Conservation (phyloP, 2,888 invertebrate species). For the Volucella bombylans region DNA sequence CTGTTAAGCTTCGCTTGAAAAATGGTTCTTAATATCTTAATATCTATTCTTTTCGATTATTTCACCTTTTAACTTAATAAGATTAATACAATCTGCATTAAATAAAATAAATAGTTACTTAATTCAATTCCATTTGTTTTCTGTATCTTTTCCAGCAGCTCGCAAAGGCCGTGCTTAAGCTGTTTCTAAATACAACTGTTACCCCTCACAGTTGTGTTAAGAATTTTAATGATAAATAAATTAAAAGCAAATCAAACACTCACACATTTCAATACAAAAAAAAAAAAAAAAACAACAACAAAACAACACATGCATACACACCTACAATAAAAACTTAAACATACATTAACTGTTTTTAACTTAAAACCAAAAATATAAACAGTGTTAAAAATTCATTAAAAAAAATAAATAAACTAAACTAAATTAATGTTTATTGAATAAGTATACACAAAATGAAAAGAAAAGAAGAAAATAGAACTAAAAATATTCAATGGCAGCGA, state of each 20-base stretch:
- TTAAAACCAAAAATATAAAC: too few relatives aligned
- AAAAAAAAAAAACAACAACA: conserved; percentile 63
- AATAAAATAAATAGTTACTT: too few relatives aligned
- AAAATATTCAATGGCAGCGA: conserved; percentile 69
- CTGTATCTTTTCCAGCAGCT: conserved; percentile 77
- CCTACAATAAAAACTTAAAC: conserved; percentile 65
- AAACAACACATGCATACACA: conserved; percentile 67
- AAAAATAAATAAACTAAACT: conserved; percentile 59
- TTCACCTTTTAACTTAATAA: too few relatives aligned
- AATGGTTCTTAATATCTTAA: too few relatives aligned
- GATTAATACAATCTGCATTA: too few relatives aligned
- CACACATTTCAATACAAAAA: conserved; percentile 76
- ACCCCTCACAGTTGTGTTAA: conserved; percentile 47
- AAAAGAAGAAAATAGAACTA: conserved; percentile 44
- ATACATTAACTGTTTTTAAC: conserved; percentile 40
- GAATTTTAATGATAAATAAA: conserved; percentile 33
- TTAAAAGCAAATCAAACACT: conserved; percentile 46
- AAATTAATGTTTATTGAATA: conserved; percentile 72
- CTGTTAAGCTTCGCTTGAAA: too few relatives aligned
- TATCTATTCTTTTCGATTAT: too few relatives aligned
- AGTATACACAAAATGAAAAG: conserved; percentile 39
- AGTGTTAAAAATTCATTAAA: conserved; percentile 23
- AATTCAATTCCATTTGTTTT: conserved; percentile 13
- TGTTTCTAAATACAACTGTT: conserved; percentile 73
- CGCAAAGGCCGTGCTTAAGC: conserved; percentile 82